Evolutionary conservation across 2,888 invertebrate species (phyloP), one percentile per base, ranked within the genome.

Genomic region (Drosophila cracens): DNA sequence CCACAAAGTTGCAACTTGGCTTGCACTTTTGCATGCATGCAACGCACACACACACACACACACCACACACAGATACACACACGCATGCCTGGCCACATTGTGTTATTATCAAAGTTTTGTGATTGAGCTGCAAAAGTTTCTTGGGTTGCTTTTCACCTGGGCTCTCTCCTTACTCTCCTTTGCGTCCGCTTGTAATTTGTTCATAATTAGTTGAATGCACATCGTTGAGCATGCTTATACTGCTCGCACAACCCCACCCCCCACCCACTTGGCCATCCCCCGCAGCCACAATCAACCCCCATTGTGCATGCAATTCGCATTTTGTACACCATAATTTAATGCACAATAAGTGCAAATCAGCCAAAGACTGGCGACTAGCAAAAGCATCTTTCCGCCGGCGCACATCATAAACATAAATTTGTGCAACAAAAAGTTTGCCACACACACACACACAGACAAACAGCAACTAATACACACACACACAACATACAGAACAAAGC

Each of bases 401-500:
- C 80, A 74, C 84, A 85, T 87, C 79, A 85, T 85, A 87, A 86
- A 83, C 87, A 85, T 87, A 85, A 87, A 87, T 85, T 81, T 76
- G 62, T 72, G 60, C 62, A 65, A 61, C 63, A 70, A 77, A 82
- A 83, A 87, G 66, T 81, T 82, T 72, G 64, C 59, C 60, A 62
- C 64, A 66, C 34, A 70, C 34, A 21, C 21, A 21, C 21, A 21
- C 21, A 21, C 21, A 21, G 21, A 59, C 57, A 43, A 3, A 13
- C 36, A 33, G 40, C n/a, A n/a, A 40, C 40, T n/a, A 40, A 70
- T 27, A 70, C 59, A 80, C 53, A 79, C 21, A 21, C 21, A 21
- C 2, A 25, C 25, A 25, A 51, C 49, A 58, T 54, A 73, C 67
- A 76, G 74, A 74, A 79, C 81, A 74, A 80, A 83, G 70, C 86